Percentiles rank a stretch among this genome's conserved stretches.
phyloP scores from a whole-genome alignment of 2,888 invertebrate genomes.

The Embidobia sp. region DNA sequence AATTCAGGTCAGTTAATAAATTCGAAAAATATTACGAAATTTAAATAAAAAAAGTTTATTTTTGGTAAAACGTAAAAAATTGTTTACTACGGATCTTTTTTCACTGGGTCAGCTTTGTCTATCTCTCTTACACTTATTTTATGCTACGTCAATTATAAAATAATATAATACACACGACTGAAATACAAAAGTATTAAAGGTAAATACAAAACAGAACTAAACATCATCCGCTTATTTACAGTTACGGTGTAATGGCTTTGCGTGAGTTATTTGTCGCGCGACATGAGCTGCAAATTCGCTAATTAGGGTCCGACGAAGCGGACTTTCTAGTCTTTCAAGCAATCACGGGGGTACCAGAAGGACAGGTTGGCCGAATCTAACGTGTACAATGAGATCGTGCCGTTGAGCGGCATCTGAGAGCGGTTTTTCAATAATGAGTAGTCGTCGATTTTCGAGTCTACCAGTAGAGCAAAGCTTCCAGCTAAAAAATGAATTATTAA shows the following conservation, averaged over 20 bases:
- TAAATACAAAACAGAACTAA: conserved; percentile 51
- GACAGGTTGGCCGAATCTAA: conserved; percentile 10
- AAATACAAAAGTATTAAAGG: conserved; percentile 62
- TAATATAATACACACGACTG: conserved; percentile 53
- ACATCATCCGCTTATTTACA: conserved; percentile 53
- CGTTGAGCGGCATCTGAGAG: conserved; percentile 48
- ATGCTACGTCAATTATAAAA: conserved; percentile 39
- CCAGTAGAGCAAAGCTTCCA: conserved; percentile 73
- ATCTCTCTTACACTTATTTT: neutral
- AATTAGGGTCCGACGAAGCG: no score
- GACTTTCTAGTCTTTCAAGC: conserved; percentile 35
- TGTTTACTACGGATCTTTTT: no score
- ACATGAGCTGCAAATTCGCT: conserved; percentile 15
- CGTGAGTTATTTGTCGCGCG: neutral
- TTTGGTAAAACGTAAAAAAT: no score
- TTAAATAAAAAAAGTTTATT: no score
- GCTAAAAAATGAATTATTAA: conserved; percentile 67
- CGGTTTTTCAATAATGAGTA: conserved; percentile 53
- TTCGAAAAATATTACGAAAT: no score
- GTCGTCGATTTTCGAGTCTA: conserved; percentile 67
- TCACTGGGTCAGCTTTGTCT: no score
- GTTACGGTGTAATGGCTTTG: conserved; percentile 30
- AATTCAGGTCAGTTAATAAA: no score
- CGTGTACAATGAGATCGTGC: conserved; percentile 53
- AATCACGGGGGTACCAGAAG: conserved; percentile 29